Base-by-base conservation (phyloP, 2,888 invertebrate genomes). In the Nezara viridula region DNA sequence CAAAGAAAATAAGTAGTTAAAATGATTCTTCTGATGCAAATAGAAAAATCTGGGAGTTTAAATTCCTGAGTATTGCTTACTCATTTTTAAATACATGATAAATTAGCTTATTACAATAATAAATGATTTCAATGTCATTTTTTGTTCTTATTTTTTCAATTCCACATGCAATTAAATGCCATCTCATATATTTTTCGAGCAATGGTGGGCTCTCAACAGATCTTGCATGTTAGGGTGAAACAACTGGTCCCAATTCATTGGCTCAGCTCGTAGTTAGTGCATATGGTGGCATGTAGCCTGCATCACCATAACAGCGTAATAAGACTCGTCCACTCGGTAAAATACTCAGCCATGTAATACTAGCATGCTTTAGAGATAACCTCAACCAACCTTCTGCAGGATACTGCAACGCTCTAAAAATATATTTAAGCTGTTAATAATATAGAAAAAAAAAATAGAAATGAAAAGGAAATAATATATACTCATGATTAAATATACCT, bases 311-410 rank as follows among this genome's bases (percentile, higher is more conserved):
- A 19, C 95, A 93, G 52, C 96, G 95, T 2, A 99, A 94, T 2
- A 96, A 94, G 32, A 99, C 98, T 91, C 96, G 95, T 0, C 99
- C 99, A 92, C 95, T 96, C 0, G 98, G 97, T 88, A 95, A 94
- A 91, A 99, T 96, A 5, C 95, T 95, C 1, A 99, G 92, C 96
- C 97, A 98, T 0, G 99, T 99, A 90, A 99, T 96, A 90, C 98
- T 98, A 44, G 96, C 98, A 93, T 99, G 97, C 93, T 97, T 97
- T 50, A 99, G 94, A 21, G 96, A 96, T 92, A 99, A 95, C 90
- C 99, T 95, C 21, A 99, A 94, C 99, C 99, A 99, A 4, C 96
- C 99, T 93, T 99, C 99, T 0, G 98, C 96, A 0, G 99, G 99
- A 92, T 99, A 96, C 93, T 99, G 99, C 73, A 99, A 94, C 0